Evolutionary conservation across 1,140 invertebrate genomes (phyloP).

Genomic region (Drosophila eugracilis): DNA sequence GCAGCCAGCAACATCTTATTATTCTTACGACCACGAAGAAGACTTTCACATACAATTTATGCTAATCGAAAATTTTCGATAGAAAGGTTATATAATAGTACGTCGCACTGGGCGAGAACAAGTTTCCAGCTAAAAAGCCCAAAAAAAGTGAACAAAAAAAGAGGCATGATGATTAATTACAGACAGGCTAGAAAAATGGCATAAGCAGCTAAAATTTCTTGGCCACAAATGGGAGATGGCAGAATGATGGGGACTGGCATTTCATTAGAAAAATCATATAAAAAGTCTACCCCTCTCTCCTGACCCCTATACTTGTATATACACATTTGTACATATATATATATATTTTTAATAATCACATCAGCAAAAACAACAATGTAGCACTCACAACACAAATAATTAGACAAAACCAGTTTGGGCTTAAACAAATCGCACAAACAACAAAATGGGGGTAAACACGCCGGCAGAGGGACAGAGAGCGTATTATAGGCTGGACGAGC

Average conservation of each 20-base stretch:
- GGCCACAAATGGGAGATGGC: constrained; percentile 36
- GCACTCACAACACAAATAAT: constrained; percentile 64
- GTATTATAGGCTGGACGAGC: constrained; percentile 14
- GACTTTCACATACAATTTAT: constrained; percentile 52
- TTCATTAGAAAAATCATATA: constrained; percentile 66
- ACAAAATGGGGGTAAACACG: constrained; percentile 50
- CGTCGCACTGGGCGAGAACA: constrained; percentile 37
- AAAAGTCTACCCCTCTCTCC: constrained; percentile 6
- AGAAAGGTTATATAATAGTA: constrained; percentile 70
- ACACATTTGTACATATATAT: constrained; percentile 15
- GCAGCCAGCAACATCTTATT: constrained; percentile 25
- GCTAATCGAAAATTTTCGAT: constrained; percentile 46
- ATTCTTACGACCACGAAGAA: constrained; percentile 19
- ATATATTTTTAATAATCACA: constrained; percentile 63
- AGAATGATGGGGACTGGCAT: constrained; percentile 51
- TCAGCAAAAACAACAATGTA: constrained; percentile 45
- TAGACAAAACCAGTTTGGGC: constrained; percentile 78
- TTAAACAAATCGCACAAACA: constrained; percentile 62
- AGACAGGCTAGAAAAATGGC: constrained; percentile 69
- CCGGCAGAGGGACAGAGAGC: constrained; percentile 14
- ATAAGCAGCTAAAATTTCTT: constrained; percentile 63
- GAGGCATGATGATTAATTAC: constrained; percentile 71
- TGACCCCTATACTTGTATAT: constrained; percentile 4
- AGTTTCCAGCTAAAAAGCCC: constrained; percentile 50
- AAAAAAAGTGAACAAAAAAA: constrained; percentile 34